Base-by-base conservation (phyloP, 2,797 vertebrate species). In the Micrastur ruficollis region DNA sequence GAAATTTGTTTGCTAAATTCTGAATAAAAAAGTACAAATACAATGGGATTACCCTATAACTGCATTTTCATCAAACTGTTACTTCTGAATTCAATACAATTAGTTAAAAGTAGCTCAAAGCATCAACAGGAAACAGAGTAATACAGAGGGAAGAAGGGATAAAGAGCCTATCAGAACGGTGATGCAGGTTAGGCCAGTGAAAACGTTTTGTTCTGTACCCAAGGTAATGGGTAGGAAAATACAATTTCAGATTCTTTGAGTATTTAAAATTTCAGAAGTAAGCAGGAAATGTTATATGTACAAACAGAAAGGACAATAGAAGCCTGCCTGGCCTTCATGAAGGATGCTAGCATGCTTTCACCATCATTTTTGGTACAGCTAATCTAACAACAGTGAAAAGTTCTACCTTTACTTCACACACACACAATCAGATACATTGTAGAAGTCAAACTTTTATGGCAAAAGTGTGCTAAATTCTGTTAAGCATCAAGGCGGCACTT, bases 1-100 rank as follows among this genome's bases (percentile, higher is more conserved):
- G 82, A 81, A 78, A 83, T 74, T 52, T 81, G 44, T 89, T 90
- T 63, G 20, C 18, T 79, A 71, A 89, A 90, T 89, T 83, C 76
- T 88, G 49, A 90, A 78, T 71, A 59, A 67, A 92, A 83, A 8
- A 70, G 17, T 38, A 68, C 42, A 96, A 86, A 20, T 75, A 82
- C 58, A 85, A 52, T 40, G 29, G 75, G 50, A 73, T 59, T 55
- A 26, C 4, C 46, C 50, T 55, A 14, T 59, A 86, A 81, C 16
- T 96, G 40, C 23, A n/a, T 93, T 88, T 94, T 80, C 31, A 71
- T 9, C 42, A 76, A 85, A 73, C 38, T 85, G 11, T 81, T 83
- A 59, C 31, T 74, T 76, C 61, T 71, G 52, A 61, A 88, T 83
- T 67, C 46, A 86, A 52, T 83, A 44, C 19, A 58, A 85, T 70